Conservation (phyloP, 64 coral and sea anemone species). For the Astreopora myriophthalma region DNA sequence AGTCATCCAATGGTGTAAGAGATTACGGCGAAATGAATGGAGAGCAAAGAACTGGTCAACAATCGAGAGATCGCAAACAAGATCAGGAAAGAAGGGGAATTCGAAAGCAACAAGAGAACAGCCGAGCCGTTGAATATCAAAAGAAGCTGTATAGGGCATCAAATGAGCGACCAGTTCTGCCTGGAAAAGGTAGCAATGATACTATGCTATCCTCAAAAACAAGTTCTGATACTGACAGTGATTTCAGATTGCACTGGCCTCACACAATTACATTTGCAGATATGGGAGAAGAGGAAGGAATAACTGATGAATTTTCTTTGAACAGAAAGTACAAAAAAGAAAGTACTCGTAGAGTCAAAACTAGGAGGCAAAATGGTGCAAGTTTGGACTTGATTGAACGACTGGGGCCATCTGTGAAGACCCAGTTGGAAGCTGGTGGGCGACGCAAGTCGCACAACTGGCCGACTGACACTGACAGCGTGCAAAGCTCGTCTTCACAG, state of each 20-base stretch:
- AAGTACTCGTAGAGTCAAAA: not conserved
- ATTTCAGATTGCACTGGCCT: not conserved
- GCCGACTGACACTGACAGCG: conserved; percentile 77
- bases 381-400: not conserved
- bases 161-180: not conserved
- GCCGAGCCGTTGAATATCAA: not conserved
- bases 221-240: conserved; percentile 19
- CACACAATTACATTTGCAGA: conserved; percentile 1
- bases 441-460: conserved; percentile 4
- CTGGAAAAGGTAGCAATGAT: not conserved
- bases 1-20: not conserved
- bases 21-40: conserved; percentile 19
- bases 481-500: conserved; percentile 78
- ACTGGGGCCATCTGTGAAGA: not conserved
- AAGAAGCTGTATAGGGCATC: not conserved
- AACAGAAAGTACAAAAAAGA: conserved; percentile 81
- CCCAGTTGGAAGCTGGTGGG: not conserved
- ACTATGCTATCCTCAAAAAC: not conserved
- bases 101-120: not conserved
- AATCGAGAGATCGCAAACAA: not conserved
- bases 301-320: conserved; percentile 63
- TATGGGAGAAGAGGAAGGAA: conserved; percentile 4
- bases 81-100: not conserved
- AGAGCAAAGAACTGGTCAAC: not conserved
- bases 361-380: not conserved